Base-by-base conservation (phyloP, 2,888 invertebrate species). In the Incurvaria masculella region DNA sequence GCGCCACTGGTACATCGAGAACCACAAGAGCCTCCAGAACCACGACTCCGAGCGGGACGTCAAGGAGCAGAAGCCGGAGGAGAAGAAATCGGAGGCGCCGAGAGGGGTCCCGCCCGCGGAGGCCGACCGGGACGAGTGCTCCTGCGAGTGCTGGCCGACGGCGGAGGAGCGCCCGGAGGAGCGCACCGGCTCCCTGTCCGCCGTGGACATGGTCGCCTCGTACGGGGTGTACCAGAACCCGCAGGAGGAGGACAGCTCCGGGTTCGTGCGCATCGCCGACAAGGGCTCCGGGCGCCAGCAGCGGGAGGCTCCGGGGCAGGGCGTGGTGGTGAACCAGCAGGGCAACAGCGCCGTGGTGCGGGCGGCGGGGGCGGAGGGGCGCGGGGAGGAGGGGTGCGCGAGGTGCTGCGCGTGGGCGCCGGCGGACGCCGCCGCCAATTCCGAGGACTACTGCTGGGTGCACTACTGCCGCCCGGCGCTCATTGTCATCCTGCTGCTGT, bases 391-490 rank as follows among this genome's bases (percentile, higher is more conserved):
- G 33, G 53, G 62, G 4, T 73, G 75, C 57, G 57, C 62, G 27
- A 72, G 69, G 57, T 79, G 79, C 55, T 79, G 79, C 57, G 58
- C 56, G 48, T 65, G 64, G 63, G 52, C 69, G 11, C 65, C 56
- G 45, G 67, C 62, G 11, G 70, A 69, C 18, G 72, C 72, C 4
- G 43, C 48, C 27, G 69, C 71, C 0, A 73, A 75, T 53, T 71
- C 75, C 1, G 79, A 79, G 52, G 78, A 76, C 58, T 79, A 79
- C 54, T 79, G 79, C 56, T 79, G 79, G 79, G 68, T 75, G 52
- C 73, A 79, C 53, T 81, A 80, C 62, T 81, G 80, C 61, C 72
- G 76, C 54, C 81, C 81, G 14, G 78, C 81, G 11, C 63, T 81
- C 40, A 79, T 81, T 57, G 70, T 80, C 33, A 63, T 81, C 47